A percentile compares a stretch with the other conserved stretches of the same genome.
phyloP scores from a whole-genome alignment of 2,113 vertebrate genomes.

The Mirounga angustirostris region DNA sequence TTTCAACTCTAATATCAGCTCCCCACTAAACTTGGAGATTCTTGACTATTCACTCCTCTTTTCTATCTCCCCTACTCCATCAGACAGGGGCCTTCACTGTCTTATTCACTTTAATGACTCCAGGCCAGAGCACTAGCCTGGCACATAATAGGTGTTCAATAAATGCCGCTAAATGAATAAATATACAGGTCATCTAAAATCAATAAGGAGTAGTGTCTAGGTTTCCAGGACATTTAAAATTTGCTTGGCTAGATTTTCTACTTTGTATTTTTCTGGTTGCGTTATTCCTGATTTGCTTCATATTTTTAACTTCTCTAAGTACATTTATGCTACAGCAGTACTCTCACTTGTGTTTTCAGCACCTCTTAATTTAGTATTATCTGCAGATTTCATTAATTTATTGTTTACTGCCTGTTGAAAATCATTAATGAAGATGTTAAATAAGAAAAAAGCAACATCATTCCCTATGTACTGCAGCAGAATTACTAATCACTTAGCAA shows the following conservation, averaged over 20 bases:
- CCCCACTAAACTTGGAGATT: background rate
- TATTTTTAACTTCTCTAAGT: constrained; percentile 37
- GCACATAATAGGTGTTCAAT: background rate
- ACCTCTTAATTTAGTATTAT: constrained; percentile 54
- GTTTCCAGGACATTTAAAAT: background rate
- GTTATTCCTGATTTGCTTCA: background rate
- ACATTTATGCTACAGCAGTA: background rate
- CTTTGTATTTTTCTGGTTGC: background rate
- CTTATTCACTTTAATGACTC: background rate
- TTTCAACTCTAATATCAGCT: background rate
- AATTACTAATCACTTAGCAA: constrained; percentile 51
- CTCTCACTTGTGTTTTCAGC: background rate
- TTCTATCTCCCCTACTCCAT: background rate
- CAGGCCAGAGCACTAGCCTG: background rate
- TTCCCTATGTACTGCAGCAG: background rate
- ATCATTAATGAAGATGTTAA: constrained; percentile 68
- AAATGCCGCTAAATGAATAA: background rate
- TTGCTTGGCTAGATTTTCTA: background rate
- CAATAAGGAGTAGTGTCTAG: background rate
- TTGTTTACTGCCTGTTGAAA: constrained; percentile 60
- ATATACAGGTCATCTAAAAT: background rate
- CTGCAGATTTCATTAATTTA: constrained; percentile 68
- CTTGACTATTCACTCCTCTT: background rate
- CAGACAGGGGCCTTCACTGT: background rate
- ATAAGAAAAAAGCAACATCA: constrained; percentile 61